Base-by-base conservation (phyloP, 2,888 invertebrate genomes). In the Andricus quercusramuli region DNA sequence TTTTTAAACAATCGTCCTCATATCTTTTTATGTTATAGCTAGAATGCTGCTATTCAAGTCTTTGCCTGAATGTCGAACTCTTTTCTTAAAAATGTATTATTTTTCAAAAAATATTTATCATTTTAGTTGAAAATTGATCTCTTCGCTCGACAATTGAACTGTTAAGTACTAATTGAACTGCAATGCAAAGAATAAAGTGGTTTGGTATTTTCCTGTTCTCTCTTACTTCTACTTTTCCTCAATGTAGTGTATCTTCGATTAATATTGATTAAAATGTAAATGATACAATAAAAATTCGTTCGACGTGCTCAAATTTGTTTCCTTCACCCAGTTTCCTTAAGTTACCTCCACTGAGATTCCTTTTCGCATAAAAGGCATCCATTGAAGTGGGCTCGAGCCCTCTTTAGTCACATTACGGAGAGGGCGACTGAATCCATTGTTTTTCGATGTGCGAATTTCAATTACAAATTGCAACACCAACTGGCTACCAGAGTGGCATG, bases 381-480 rank as follows among this genome's bases (percentile, higher is more conserved):
- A 74, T 51, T 74, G 29, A 74, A 74, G 20, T 37, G 37, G 66
- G 32, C 66, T 41, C 62, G 37, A 20, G 32, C 56, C 74, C 74
- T 74, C 29, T 74, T 74, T 29, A 74, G 74, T 32, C 56, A 20
- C 74, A 74, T 74, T 56, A 56, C 32, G 2, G 32, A 56, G 32
- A 51, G 56, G 74, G 32, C 47, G 74, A 56, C 51, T 51, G 74
- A 74, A 74, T 51, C 74, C 51, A 74, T 74, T 74, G 74, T 74
- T 56, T 74, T 74, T 51, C 74, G 74, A 20, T 29, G 74, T 77
- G 77, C 64, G 74, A 84, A 86, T 85, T 82, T 81, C 78, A 82
- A 81, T 78, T 80, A 79, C 68, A 79, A 77, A 51, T 68, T 65
- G 56, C 83, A 77, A 82, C 80, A 65, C 32, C 32, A 51, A 56